These are phyloP conservation scores for Micronycteris hirsuta DNA, from an alignment of 2,113 vertebrate genomes.

Conservation along the genomic window DNA sequence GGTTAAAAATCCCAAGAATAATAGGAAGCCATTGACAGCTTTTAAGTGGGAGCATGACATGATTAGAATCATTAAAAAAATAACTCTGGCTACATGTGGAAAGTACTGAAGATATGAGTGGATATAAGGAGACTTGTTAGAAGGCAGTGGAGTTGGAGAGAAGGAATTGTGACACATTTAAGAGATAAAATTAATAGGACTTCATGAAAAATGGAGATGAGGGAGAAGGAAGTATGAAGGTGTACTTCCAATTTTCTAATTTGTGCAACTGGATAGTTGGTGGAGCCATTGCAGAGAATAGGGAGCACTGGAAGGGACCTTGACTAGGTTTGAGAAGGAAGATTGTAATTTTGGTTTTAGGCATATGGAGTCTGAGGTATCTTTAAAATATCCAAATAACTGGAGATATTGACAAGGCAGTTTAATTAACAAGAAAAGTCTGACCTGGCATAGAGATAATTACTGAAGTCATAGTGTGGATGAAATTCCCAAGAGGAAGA, in stretches of 20 bases:
- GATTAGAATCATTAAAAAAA: neutral
- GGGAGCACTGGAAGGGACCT: neutral
- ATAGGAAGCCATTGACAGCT: neutral
- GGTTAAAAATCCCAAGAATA: neutral
- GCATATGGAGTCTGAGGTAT: neutral
- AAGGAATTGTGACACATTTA: slow-evolving; percentile 39
- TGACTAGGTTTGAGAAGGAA: neutral
- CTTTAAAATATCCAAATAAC: slow-evolving; percentile 4
- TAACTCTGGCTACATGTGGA: neutral
- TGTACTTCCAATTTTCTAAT: slow-evolving; percentile 10
- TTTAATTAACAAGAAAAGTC: neutral
- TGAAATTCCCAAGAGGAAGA: neutral
- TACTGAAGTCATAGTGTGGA: neutral
- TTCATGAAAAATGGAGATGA: neutral
- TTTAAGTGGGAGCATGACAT: neutral
- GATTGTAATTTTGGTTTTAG: slow-evolving; percentile 14
- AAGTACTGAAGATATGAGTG: neutral
- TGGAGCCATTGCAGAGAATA: neutral
- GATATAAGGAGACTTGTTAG: neutral
- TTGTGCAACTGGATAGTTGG: neutral
- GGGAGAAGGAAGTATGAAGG: neutral
- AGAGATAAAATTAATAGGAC: neutral
- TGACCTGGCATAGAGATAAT: neutral
- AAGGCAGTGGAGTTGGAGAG: neutral
- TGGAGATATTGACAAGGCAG: neutral